phyloP scores from a whole-genome alignment of 1,140 invertebrate species.

The Pseudachorutes palmiensis region DNA sequence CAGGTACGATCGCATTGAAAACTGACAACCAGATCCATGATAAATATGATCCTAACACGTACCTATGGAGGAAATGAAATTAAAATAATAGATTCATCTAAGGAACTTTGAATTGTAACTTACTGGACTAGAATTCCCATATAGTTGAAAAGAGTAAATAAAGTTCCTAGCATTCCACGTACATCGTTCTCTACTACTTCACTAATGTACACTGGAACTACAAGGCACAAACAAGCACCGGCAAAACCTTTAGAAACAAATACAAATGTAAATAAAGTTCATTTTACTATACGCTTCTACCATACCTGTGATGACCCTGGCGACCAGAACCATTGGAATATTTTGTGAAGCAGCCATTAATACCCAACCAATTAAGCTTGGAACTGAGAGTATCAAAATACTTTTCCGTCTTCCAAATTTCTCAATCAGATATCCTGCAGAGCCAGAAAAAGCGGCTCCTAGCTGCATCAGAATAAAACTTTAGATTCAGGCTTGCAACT shows the following conservation, averaged over 20 bases:
- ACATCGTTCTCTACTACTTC: slow-evolving; percentile 52
- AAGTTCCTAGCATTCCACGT: slow-evolving; percentile 46
- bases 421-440: slow-evolving; percentile 54
- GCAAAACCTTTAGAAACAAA: slow-evolving; percentile 14
- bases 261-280: neutral
- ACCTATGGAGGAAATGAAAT: slow-evolving; percentile 47
- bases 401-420: slow-evolving; percentile 63
- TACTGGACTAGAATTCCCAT: slow-evolving; percentile 49
- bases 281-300: slow-evolving; percentile 43
- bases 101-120: neutral
- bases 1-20: slow-evolving; percentile 56
- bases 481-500: neutral
- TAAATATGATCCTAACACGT: slow-evolving; percentile 57
- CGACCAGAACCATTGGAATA: slow-evolving; percentile 53
- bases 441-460: slow-evolving; percentile 64
- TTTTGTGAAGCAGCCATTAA: slow-evolving; percentile 60
- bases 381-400: slow-evolving; percentile 60
- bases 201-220: slow-evolving; percentile 51
- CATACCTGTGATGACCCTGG: slow-evolving; percentile 57
- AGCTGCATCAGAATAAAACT: slow-evolving; percentile 50
- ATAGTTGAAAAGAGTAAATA: slow-evolving; percentile 52
- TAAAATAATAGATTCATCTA: too few species aligned
- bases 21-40: slow-evolving; percentile 59
- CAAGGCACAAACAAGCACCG: slow-evolving; percentile 33
- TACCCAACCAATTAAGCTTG: slow-evolving; percentile 65